Evolutionary conservation across 2,113 vertebrate genomes (phyloP).

Genomic region (Lagopus muta): DNA sequence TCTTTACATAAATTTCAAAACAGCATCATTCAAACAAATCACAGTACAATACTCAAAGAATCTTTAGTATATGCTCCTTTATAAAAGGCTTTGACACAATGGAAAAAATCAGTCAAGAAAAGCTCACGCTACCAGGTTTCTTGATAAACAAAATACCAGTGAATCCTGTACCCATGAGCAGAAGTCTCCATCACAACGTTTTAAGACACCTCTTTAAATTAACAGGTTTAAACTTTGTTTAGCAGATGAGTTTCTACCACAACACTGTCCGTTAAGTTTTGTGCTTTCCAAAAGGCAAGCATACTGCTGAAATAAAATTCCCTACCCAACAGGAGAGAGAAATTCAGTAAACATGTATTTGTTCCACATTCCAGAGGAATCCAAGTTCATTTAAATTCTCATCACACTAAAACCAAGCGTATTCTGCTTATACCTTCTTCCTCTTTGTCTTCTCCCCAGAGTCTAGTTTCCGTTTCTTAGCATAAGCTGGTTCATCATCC

Average conservation of each 20-base stretch:
- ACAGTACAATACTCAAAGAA: slow-evolving; percentile 63
- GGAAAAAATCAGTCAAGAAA: slow-evolving; percentile 62
- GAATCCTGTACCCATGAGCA: slow-evolving; percentile 57
- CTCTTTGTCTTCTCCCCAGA: slow-evolving; percentile 89
- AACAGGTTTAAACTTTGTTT: slow-evolving; percentile 55
- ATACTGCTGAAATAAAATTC: slow-evolving; percentile 54
- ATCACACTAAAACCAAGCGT: background rate
- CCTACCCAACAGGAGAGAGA: background rate
- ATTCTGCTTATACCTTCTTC: slow-evolving; percentile 75
- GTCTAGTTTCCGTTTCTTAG: slow-evolving; percentile 89
- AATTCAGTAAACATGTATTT: slow-evolving; percentile 5
- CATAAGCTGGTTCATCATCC: slow-evolving; percentile 71
- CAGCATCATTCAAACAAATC: slow-evolving; percentile 58
- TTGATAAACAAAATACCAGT: slow-evolving; percentile 60
- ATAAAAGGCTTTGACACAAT: slow-evolving; percentile 78
- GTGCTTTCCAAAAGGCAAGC: slow-evolving; percentile 70
- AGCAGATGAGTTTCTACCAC: slow-evolving; percentile 27
- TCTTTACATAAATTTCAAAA: slow-evolving; percentile 74
- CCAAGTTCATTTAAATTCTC: background rate
- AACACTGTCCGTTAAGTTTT: slow-evolving; percentile 30
- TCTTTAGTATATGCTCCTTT: slow-evolving; percentile 76
- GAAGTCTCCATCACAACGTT: slow-evolving; percentile 41
- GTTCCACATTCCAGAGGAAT: slow-evolving; percentile 14
- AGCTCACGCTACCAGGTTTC: slow-evolving; percentile 50
- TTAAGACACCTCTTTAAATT: slow-evolving; percentile 66